Percentiles rank a stretch among this genome's conserved stretches.
Evolutionary conservation across 2,888 invertebrate genomes (phyloP).

Genomic region (Tolmerus cingulatus): DNA sequence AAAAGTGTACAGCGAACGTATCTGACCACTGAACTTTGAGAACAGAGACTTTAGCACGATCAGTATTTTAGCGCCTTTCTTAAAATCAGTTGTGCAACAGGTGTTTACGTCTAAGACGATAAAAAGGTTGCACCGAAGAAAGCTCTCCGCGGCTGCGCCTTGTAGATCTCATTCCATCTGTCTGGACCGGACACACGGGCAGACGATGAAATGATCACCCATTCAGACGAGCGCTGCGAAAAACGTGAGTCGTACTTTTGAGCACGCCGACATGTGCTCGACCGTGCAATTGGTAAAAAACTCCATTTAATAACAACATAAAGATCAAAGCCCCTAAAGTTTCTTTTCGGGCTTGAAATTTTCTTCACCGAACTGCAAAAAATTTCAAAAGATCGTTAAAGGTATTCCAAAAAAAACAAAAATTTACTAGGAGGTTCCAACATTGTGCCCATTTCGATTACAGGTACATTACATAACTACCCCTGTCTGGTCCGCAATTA

Average conservation of each 20-base stretch:
- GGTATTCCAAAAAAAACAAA: neutral
- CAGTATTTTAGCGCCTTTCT: neutral
- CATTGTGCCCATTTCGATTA: conserved; percentile 7
- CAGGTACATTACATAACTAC: neutral
- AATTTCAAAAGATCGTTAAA: neutral
- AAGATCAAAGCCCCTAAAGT: neutral
- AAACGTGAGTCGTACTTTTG: neutral
- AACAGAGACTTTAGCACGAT: neutral
- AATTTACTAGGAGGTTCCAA: neutral
- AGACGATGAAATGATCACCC: neutral
- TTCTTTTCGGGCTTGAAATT: neutral
- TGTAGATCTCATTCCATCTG: neutral
- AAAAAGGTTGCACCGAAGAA: neutral
- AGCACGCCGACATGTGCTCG: neutral
- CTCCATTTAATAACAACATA: neutral
- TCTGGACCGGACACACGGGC: neutral
- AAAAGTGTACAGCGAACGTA: neutral
- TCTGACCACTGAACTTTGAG: neutral
- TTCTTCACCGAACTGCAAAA: neutral
- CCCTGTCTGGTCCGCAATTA: neutral
- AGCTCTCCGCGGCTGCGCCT: neutral
- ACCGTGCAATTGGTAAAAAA: neutral
- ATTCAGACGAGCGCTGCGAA: neutral
- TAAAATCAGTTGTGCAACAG: neutral
- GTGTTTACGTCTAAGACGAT: neutral